Evolutionary conservation across 92 coral and sea anemone genomes (phyloP).

Genomic region (Epizoanthus stellaris): DNA sequence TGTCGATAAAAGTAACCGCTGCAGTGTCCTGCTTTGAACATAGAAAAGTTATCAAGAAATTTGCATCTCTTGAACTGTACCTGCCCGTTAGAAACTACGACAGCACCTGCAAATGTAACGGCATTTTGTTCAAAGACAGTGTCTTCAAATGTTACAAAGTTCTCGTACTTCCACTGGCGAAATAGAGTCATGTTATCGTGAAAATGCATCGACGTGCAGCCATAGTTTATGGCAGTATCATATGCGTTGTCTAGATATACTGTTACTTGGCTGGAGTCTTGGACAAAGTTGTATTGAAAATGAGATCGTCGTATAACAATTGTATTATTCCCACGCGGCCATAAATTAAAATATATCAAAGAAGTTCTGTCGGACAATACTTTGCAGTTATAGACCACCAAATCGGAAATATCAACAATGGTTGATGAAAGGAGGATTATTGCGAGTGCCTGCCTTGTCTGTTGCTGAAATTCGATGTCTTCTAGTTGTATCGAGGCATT

Average conservation of each 20-base stretch:
- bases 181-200: constrained; percentile 5
- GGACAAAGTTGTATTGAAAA: too few species aligned
- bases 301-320: too few species aligned
- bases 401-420: too few species aligned
- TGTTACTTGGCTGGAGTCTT: too few species aligned
- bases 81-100: constrained; percentile 34
- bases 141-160: constrained; percentile 16
- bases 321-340: too few species aligned
- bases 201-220: constrained; percentile 13
- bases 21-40: constrained; percentile 41
- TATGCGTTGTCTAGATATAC: constrained; percentile 8
- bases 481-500: neutral
- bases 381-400: too few species aligned
- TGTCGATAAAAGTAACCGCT: constrained; percentile 13
- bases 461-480: constrained; percentile 7
- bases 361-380: too few species aligned
- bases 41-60: constrained; percentile 45
- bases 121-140: constrained; percentile 42
- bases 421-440: too few species aligned
- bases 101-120: constrained; percentile 34
- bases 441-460: neutral
- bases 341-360: too few species aligned
- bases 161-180: constrained; percentile 30
- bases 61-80: constrained; percentile 30
- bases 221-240: constrained; percentile 12